These are phyloP conservation scores for Paracentrotus lividus DNA, from an alignment of 53 echinoderm and acorn worm species.

Conservation along the genomic window DNA sequence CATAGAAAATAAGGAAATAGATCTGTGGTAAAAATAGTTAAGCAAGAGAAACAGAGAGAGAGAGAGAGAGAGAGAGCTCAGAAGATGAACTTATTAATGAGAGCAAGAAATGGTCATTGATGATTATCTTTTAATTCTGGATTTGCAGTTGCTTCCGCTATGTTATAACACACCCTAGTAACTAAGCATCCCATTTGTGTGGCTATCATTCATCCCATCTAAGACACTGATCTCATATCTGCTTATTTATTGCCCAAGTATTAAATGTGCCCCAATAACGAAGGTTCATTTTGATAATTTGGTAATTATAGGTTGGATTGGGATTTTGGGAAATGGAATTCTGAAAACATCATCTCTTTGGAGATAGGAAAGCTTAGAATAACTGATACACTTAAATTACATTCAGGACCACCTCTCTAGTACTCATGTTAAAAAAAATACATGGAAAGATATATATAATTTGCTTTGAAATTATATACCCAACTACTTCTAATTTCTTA, in stretches of 20 bases:
- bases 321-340: neutral
- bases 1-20: neutral
- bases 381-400: too few species aligned
- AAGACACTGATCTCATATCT: neutral
- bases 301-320: neutral
- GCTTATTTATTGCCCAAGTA: neutral
- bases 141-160: conserved; percentile 64
- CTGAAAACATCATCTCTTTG: too few species aligned
- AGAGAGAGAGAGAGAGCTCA: conserved; percentile 21
- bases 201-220: conserved; percentile 5
- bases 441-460: too few species aligned
- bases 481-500: too few species aligned
- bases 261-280: conserved; percentile 42
- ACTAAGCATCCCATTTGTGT: conserved; percentile 26
- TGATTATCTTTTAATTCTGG: conserved; percentile 57
- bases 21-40: neutral
- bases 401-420: too few species aligned
- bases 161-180: conserved; percentile 48
- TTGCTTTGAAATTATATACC: too few species aligned
- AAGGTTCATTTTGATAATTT: neutral
- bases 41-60: neutral
- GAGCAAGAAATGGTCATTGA: conserved; percentile 43
- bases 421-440: too few species aligned
- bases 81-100: neutral
- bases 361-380: too few species aligned